A percentile compares a stretch with the other conserved stretches of the same genome.
These are phyloP conservation scores for Arenaria interpres DNA, from an alignment of 2,113 vertebrate species.

Conservation along the genomic window DNA sequence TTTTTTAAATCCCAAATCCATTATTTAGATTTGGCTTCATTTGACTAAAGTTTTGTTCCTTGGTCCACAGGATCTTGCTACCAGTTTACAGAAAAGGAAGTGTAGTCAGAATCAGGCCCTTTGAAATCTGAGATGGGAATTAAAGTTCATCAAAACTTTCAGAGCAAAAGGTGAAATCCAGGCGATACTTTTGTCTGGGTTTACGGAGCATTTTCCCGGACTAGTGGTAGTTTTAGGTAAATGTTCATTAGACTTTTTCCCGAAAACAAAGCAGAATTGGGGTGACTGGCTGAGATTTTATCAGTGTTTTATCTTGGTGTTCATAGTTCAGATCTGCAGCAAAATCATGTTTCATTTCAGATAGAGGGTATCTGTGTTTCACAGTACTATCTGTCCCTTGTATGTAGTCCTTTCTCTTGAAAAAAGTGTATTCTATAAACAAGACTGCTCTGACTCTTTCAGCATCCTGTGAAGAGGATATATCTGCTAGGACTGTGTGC, in stretches of 20 bases:
- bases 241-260: neutral
- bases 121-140: neutral
- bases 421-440: neutral
- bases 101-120: neutral
- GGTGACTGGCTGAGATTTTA: neutral
- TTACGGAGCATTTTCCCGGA: neutral
- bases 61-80: neutral
- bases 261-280: neutral
- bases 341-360: neutral
- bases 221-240: neutral
- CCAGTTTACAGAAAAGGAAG: neutral
- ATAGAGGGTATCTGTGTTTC: neutral
- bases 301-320: neutral
- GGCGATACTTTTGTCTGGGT: neutral
- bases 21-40: neutral
- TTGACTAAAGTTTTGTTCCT: neutral
- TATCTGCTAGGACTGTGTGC: neutral
- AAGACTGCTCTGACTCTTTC: neutral
- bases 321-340: neutral
- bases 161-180: neutral
- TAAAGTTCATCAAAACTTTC: slow-evolving; percentile 4
- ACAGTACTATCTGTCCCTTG: neutral
- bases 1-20: neutral
- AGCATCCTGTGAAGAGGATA: neutral
- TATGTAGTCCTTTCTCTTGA: neutral